A percentile compares a stretch with the other conserved stretches of the same genome.
Conservation (phyloP, 2,113 vertebrate genomes). For the Halichoeres trimaculatus region DNA sequence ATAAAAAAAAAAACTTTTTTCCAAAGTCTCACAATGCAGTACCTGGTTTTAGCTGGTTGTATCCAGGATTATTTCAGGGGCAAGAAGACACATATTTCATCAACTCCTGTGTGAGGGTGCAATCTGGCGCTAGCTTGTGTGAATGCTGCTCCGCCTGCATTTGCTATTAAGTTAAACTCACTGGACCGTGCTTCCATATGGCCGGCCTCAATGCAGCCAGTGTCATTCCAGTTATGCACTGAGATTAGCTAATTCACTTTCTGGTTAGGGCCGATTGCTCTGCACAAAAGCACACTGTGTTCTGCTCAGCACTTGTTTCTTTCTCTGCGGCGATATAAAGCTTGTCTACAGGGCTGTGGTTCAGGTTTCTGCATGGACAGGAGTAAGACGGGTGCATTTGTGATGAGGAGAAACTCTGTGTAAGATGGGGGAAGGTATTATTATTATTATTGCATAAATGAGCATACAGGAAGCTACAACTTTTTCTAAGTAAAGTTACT, state of each 20-base stretch:
- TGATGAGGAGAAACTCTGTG: too few relatives aligned
- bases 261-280: conserved; percentile 33
- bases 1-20: too few relatives aligned
- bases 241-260: conserved; percentile 55
- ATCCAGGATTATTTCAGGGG: conserved; percentile 15
- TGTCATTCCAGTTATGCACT: conserved; percentile 53
- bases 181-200: conserved; percentile 47
- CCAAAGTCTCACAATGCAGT: too few relatives aligned
- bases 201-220: conserved; percentile 28
- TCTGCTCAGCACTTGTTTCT: conserved; percentile 42
- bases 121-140: conserved; percentile 3
- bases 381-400: conserved; percentile 1
- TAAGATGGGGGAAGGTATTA: too few relatives aligned
- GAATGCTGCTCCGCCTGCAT: conserved; percentile 3
- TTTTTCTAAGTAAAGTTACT: too few relatives aligned
- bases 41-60: too few relatives aligned
- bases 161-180: conserved; percentile 64
- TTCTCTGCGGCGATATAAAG: conserved; percentile 24
- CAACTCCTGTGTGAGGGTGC: conserved; percentile 2
- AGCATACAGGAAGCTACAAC: too few relatives aligned
- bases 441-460: too few relatives aligned
- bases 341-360: conserved; percentile 3
- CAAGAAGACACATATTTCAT: conserved; percentile 29
- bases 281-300: conserved; percentile 46
- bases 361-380: neutral